These are phyloP conservation scores for Coryphaenoides rupestris DNA, from an alignment of 2,113 vertebrate species.

Conservation along the genomic window DNA sequence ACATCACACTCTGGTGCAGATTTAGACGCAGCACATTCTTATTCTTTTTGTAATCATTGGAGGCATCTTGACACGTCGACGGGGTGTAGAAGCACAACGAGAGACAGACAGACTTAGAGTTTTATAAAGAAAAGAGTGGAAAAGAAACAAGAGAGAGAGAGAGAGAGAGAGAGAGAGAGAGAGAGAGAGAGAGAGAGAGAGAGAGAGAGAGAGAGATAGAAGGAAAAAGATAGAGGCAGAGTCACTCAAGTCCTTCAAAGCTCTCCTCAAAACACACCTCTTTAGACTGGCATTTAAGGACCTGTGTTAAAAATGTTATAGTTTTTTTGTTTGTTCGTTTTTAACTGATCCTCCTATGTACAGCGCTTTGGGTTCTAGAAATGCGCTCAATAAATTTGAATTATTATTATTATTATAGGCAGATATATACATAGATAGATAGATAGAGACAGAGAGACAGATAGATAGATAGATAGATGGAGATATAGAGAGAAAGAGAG, in stretches of 20 bases:
- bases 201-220: too few relatives aligned
- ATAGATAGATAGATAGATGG: neutral
- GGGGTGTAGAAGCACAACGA: neutral
- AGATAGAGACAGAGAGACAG: neutral
- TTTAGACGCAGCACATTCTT: conserved; percentile 29
- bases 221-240: too few relatives aligned
- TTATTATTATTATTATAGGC: too few relatives aligned
- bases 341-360: too few relatives aligned
- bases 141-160: neutral
- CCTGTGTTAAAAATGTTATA: too few relatives aligned
- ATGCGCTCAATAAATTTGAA: too few relatives aligned
- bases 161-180: conserved; percentile 1
- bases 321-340: too few relatives aligned
- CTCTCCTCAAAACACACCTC: too few relatives aligned
- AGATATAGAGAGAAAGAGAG: neutral
- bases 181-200: neutral
- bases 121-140: neutral
- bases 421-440: too few relatives aligned
- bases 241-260: too few relatives aligned
- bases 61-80: neutral
- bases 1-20: conserved; percentile 24
- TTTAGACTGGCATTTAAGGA: too few relatives aligned
- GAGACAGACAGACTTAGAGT: neutral
- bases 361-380: too few relatives aligned
- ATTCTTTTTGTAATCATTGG: neutral